Conservation (phyloP, 2,113 vertebrate genomes). For the Stigmatopora argus region DNA sequence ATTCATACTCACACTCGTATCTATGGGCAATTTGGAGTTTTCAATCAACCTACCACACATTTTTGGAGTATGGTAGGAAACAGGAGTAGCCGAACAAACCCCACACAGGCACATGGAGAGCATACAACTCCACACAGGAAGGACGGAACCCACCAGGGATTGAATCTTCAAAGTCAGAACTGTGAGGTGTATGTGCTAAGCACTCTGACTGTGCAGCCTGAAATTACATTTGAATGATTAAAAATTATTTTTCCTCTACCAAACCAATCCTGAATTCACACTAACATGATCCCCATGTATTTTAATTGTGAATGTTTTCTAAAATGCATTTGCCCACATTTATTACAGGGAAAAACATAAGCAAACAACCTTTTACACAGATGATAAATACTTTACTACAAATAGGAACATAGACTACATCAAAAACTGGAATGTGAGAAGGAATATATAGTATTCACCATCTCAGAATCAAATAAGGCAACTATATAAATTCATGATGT, state of each 20-base stretch:
- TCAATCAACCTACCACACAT: too few species aligned
- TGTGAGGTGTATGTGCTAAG: too few species aligned
- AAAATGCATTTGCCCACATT: background rate
- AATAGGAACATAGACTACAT: constrained; percentile 59
- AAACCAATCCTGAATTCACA: background rate
- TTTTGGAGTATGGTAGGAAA: too few species aligned
- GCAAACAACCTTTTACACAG: constrained; percentile 27
- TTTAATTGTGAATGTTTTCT: background rate
- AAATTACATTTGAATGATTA: too few species aligned
- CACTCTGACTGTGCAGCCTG: too few species aligned
- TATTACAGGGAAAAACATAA: constrained; percentile 19
- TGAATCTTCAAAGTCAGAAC: too few species aligned
- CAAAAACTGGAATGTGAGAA: constrained; percentile 55
- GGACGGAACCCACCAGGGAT: too few species aligned
- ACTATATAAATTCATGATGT: constrained; percentile 46
- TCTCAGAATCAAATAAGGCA: constrained; percentile 50
- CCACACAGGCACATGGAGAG: too few species aligned
- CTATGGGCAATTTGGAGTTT: too few species aligned
- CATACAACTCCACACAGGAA: too few species aligned
- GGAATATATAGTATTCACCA: constrained; percentile 24
- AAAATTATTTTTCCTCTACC: background rate
- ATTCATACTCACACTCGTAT: too few species aligned
- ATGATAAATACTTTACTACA: constrained; percentile 47
- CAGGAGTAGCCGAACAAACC: too few species aligned
- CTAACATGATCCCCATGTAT: background rate